Evolutionary conservation across 2,113 vertebrate species (phyloP), one percentile per base, ranked within the genome.

Genomic region (Corythornis madagascariensis): DNA sequence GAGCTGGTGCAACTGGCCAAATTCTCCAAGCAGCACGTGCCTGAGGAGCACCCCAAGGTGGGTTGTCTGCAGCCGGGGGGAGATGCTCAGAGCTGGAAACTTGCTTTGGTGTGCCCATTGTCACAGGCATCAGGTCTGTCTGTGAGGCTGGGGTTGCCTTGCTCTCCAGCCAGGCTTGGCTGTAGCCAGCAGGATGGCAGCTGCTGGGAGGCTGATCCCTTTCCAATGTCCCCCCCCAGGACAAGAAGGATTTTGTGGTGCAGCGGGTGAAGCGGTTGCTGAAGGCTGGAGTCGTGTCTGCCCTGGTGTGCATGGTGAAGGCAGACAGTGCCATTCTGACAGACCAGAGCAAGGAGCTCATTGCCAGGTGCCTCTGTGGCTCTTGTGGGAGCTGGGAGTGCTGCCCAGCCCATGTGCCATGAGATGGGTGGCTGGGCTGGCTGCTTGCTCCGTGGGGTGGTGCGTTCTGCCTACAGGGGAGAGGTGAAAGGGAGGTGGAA

Each of bases 21-120:
- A 83, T 99, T 99, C 94, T 99, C 99, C 89, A 99, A 99, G 96
- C 99, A 99, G 80, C 99, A 99, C 0, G 99, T 99, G 19, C 99
- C 99, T 1, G 99, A 99, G 95, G 98, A 99, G 80, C 99, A 99
- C 52, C 99, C 99, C 0, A 99, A 99, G 98, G 99, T 99, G 97
- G 25, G 65, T 13, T 55, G 35, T 47, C 43, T 60, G 22, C n/a
- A 40, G 53, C 28, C 38, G 33, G 31, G 69, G 64, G 65, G 17
- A 67, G 65, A 20, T 75, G 55, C 40, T 87, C 0, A 3, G 52
- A 33, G 43, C 52, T 61, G 28, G 81, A 47, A 26, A 48, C 8
- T 17, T 59, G 28, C 7, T 56, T 43, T 40, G 65, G 35, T 57
- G 11, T 8, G 48, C 60, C 55, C 20, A 1, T 43, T 65, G 26